Conservation (phyloP, 2,113 vertebrate species). For the Oceanodroma tethys region DNA sequence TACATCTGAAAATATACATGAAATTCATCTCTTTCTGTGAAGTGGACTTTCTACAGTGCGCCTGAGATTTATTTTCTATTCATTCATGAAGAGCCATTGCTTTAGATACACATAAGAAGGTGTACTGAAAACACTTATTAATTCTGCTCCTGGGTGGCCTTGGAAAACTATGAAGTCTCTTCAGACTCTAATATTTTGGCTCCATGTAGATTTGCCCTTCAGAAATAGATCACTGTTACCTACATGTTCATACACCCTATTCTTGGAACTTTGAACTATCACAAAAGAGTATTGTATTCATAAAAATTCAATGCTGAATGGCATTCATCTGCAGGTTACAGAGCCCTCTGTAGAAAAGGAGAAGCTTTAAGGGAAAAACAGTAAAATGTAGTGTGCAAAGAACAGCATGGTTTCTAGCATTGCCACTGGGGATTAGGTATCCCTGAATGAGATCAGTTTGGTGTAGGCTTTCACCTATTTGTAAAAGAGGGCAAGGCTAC, state of each 20-base stretch:
- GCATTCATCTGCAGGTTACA: not conserved
- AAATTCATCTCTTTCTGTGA: not conserved
- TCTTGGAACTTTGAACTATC: not conserved
- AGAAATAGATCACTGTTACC: not conserved
- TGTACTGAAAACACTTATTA: not conserved
- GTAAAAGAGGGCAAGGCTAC: not conserved
- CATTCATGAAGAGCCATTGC: not conserved
- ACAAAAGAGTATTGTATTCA: not conserved
- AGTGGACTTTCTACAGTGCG: not conserved
- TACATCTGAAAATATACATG: not conserved
- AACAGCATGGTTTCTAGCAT: not conserved
- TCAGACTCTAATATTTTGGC: not conserved
- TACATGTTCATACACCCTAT: not conserved
- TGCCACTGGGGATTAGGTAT: not conserved
- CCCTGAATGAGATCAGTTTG: not conserved
- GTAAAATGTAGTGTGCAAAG: not conserved
- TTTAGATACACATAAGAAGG: slow-evolving; percentile 10
- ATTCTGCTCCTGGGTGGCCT: slow-evolving; percentile 40
- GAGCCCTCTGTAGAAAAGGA: not conserved
- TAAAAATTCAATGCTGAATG: not conserved
- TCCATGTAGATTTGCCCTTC: not conserved
- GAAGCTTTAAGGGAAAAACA: not conserved
- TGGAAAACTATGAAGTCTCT: not conserved
- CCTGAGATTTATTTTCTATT: not conserved
- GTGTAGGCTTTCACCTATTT: not conserved